Base-by-base conservation (phyloP, 2,797 vertebrate genomes). In the Lacerta viridis region DNA sequence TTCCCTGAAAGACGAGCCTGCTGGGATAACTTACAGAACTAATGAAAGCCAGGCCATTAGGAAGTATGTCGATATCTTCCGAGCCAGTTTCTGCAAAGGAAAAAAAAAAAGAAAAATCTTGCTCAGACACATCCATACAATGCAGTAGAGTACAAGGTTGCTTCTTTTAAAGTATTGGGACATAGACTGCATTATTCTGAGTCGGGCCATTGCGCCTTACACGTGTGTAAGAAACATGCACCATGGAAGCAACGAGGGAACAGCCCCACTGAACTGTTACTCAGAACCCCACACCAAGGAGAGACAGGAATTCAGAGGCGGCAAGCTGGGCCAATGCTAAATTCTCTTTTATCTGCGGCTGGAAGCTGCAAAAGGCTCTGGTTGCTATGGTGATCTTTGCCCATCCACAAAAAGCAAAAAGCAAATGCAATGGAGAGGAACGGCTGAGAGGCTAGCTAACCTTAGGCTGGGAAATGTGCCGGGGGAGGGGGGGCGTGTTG, bases 21-120 rank as follows among this genome's bases (percentile, higher is more conserved):
- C 39, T 13, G 36, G 20, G 20, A 89, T 93, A 74, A 98, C 98
- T 98, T 95, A 99, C 98, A 29, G 96, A 93, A 86, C 98, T 99
- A 95, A 99, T 98, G 92, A 99, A 97, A 93, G 98, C 98, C 81
- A 98, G 94, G 27, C 98, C 98, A 85, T 97, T 95, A 78, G 96
- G 97, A 90, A 98, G 96, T 77, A 99, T 95, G 13, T 98, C 98
- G 3, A 99, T 98, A 90, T 99, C 99, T 94, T 99, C 98, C 11
- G 98, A 96, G 11, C 98, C 98, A 75, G 69, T 0, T 93, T 98
- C 98, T 98, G 96, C 66, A 95, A 90, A 94, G 90, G 90, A 89
- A 86, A 94, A 90, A 91, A 91, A 95, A 86, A 87, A 92, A 96
- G 88, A 84, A 76, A 1, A 27, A 20, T 3, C 0, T 0, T 20